These are phyloP conservation scores for Pelosia muscerda DNA, from an alignment of 2,888 invertebrate genomes.

Conservation along the genomic window DNA sequence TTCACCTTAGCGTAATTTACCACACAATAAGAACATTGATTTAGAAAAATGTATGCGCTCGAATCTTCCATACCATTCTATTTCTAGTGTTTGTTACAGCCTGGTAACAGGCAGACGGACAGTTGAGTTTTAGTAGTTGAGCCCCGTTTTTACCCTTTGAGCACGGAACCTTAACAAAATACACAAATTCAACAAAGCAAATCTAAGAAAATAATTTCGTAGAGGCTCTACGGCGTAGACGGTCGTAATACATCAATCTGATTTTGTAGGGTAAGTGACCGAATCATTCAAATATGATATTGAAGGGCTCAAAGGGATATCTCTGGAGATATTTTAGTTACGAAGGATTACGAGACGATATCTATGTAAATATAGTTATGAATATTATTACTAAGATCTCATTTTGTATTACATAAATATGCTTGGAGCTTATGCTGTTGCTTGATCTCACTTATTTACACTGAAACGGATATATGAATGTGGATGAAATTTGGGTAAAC, in stretches of 20 bases:
- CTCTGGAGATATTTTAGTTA: neutral
- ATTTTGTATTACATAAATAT: neutral
- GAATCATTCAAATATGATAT: slow-evolving; percentile 13
- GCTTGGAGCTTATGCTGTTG: too few species aligned
- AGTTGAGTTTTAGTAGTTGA: too few species aligned
- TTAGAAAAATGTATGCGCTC: too few species aligned
- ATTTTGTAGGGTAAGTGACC: slow-evolving; percentile 13
- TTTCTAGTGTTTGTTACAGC: too few species aligned
- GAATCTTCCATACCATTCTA: too few species aligned
- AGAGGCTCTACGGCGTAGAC: slow-evolving; percentile 15
- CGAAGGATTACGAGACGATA: neutral
- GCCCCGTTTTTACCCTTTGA: too few species aligned
- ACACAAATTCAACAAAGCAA: neutral
- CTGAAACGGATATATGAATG: too few species aligned
- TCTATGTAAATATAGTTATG: neutral
- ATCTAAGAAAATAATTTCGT: slow-evolving; percentile 3
- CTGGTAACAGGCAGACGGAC: neutral
- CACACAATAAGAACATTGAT: too few species aligned
- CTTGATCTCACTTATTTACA: too few species aligned
- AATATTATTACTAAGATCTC: neutral
- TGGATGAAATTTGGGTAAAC: too few species aligned
- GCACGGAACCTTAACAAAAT: too few species aligned
- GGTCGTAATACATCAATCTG: neutral
- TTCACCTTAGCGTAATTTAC: too few species aligned
- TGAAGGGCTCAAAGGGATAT: slow-evolving; percentile 11